A percentile compares a stretch with the other conserved stretches of the same genome.
These are phyloP conservation scores for Phrynosoma platyrhinos DNA, from an alignment of 2,113 vertebrate species.

Conservation along the genomic window DNA sequence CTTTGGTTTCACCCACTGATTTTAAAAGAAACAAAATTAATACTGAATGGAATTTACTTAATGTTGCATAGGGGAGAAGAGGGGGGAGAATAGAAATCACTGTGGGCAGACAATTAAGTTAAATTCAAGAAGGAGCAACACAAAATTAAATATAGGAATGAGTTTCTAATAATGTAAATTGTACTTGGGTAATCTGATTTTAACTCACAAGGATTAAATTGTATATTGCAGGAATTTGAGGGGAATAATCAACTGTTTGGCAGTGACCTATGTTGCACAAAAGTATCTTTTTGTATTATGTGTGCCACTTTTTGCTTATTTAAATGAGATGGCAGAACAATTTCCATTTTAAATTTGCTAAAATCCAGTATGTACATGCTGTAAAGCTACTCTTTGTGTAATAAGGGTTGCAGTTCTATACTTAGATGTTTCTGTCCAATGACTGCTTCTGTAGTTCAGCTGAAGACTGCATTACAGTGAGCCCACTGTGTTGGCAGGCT, in stretches of 20 bases:
- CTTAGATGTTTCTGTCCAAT: neutral
- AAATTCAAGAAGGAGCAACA: neutral
- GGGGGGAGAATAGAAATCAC: slow-evolving; percentile 37
- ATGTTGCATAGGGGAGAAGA: slow-evolving; percentile 14
- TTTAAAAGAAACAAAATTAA: neutral
- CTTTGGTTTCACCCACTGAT: slow-evolving; percentile 34
- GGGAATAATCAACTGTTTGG: neutral
- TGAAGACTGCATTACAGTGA: no score
- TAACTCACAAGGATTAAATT: neutral
- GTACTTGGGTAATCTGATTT: neutral
- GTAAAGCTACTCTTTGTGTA: neutral
- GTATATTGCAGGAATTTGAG: neutral
- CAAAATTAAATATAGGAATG: slow-evolving; percentile 57
- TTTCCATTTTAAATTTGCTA: neutral
- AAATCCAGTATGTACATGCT: neutral
- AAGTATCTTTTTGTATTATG: neutral
- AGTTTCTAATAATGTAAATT: slow-evolving; percentile 29
- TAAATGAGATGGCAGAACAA: neutral
- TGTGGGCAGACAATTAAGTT: neutral
- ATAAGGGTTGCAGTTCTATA: neutral
- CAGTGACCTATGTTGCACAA: neutral
- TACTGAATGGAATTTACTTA: slow-evolving; percentile 35
- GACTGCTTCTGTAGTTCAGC: no score
- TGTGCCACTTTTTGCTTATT: neutral
- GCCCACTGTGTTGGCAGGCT: no score